Percentiles rank a stretch among this genome's conserved stretches.
Conservation (phyloP, 1,140 invertebrate genomes). For the Diorhabda elongata region DNA sequence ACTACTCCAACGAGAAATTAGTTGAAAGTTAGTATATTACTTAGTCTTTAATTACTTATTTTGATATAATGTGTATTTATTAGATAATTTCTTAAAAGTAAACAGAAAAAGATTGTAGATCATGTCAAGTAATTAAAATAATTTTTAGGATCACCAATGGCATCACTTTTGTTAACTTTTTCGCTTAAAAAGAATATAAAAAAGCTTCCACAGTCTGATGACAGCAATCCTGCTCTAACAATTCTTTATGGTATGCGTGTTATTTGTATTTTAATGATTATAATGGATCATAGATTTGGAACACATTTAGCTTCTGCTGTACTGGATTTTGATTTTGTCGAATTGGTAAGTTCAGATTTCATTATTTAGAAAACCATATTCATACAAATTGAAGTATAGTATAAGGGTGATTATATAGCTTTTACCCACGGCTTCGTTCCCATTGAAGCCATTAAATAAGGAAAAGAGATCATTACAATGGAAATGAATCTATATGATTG, state of each 20-base stretch:
- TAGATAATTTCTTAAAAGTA: neutral
- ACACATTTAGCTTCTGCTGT: constrained; percentile 50
- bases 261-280: constrained; percentile 51
- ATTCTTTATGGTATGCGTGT: constrained; percentile 53
- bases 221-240: constrained; percentile 46
- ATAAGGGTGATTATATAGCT: too few species aligned
- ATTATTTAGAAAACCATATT: neutral
- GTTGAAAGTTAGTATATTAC: constrained; percentile 3
- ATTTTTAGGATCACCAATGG: constrained; percentile 42
- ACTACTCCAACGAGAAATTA: constrained; percentile 8
- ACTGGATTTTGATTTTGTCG: constrained; percentile 51
- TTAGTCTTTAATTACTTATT: neutral
- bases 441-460: too few species aligned
- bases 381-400: too few species aligned
- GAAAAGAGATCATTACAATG: too few species aligned
- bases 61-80: neutral
- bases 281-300: constrained; percentile 51
- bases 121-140: neutral
- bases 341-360: constrained; percentile 45
- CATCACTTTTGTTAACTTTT: constrained; percentile 46
- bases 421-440: too few species aligned
- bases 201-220: constrained; percentile 45
- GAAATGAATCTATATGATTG: too few species aligned
- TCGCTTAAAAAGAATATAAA: constrained; percentile 48
- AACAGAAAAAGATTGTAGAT: neutral